These are phyloP conservation scores for Serinus canaria DNA, from an alignment of 2,113 vertebrate species.

Conservation along the genomic window DNA sequence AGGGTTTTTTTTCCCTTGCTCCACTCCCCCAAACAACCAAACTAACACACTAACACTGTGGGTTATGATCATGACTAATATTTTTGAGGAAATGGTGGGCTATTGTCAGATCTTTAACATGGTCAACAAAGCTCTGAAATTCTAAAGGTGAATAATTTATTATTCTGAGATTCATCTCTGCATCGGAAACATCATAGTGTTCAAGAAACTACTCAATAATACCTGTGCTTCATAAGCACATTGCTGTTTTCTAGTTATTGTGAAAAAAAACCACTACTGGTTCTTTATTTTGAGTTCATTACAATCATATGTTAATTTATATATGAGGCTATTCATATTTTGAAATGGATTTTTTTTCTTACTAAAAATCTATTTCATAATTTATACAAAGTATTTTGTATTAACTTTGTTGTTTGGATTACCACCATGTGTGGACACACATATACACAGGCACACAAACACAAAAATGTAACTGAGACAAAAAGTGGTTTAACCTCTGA, in stretches of 20 bases:
- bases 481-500: not conserved
- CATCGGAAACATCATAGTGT: not conserved
- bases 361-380: not conserved
- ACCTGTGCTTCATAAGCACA: not conserved
- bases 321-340: not conserved
- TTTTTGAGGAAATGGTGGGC: not conserved
- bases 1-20: not conserved
- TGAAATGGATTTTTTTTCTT: not conserved
- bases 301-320: not conserved
- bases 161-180: not conserved
- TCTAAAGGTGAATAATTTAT: not conserved
- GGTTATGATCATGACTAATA: not conserved
- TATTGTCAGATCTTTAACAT: not conserved
- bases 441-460: not conserved
- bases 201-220: not conserved
- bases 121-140: not conserved
- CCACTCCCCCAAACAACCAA: not conserved
- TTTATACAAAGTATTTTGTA: not conserved
- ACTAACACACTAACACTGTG: not conserved
- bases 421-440: not conserved
- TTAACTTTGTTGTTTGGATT: not conserved
- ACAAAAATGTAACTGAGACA: not conserved
- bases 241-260: not conserved
- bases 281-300: not conserved
- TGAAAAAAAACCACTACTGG: not conserved